Evolutionary conservation across 2,888 invertebrate species (phyloP).

Genomic region (Orchesella flavescens): DNA sequence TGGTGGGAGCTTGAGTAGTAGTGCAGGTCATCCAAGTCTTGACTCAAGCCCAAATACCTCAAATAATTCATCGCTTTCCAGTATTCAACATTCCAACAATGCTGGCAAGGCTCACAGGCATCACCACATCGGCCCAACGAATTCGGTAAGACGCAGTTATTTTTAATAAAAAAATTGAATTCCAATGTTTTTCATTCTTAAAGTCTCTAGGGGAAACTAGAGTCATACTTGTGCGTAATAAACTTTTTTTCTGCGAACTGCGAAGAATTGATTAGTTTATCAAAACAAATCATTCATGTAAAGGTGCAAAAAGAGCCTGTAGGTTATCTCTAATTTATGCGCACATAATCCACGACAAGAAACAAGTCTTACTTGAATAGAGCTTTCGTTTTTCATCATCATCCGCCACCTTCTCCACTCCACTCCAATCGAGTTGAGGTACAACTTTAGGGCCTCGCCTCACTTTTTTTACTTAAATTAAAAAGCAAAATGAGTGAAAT

Average conservation of each 20-base stretch:
- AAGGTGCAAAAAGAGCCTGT: not conserved
- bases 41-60: conserved; percentile 49
- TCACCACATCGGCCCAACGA: conserved; percentile 26
- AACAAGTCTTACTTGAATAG: not conserved
- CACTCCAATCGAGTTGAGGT: not conserved
- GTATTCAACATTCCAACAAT: conserved; percentile 44
- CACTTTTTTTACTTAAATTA: conserved; percentile 33
- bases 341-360: not conserved
- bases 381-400: conserved; percentile 54
- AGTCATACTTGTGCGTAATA: not conserved
- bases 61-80: conserved; percentile 12
- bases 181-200: not conserved
- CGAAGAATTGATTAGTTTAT: conserved; percentile 13
- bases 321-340: not conserved
- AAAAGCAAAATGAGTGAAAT: conserved; percentile 50
- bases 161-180: too few species aligned
- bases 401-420: not conserved
- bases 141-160: conserved; percentile 50
- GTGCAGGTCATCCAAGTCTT: conserved; percentile 65
- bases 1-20: conserved; percentile 1
- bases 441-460: conserved; percentile 48
- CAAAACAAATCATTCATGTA: not conserved
- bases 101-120: conserved; percentile 39
- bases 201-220: not conserved
- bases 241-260: not conserved